Conservation (phyloP, 2,113 vertebrate species). For the Aspidoscelis tigris region DNA sequence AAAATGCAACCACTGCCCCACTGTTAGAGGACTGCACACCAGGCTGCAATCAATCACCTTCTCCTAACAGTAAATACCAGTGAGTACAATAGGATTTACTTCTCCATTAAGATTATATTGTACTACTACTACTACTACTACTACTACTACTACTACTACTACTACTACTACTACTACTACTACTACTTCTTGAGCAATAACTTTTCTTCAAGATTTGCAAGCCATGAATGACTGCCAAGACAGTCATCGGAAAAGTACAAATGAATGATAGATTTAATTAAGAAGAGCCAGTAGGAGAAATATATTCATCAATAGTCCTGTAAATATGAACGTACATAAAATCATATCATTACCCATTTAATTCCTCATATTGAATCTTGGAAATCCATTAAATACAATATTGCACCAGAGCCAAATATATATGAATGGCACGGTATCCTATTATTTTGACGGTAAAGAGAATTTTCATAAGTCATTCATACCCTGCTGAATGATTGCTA, state of each 20-base stretch:
- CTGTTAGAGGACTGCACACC: too few relatives aligned
- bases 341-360: slow-evolving; percentile 44
- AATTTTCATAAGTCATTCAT: slow-evolving; percentile 68
- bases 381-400: slow-evolving; percentile 53
- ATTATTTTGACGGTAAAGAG: slow-evolving; percentile 62
- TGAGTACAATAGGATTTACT: background rate
- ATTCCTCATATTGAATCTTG: slow-evolving; percentile 52
- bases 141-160: too few relatives aligned
- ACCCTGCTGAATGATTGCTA: slow-evolving; percentile 61
- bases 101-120: background rate
- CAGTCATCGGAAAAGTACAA: slow-evolving; percentile 65
- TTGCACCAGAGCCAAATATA: slow-evolving; percentile 46
- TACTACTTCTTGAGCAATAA: background rate
- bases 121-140: background rate
- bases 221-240: slow-evolving; percentile 12
- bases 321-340: slow-evolving; percentile 47
- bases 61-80: background rate
- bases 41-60: background rate
- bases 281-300: slow-evolving; percentile 58
- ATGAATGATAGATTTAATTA: slow-evolving; percentile 65
- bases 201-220: slow-evolving; percentile 5
- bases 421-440: slow-evolving; percentile 37
- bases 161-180: too few relatives aligned
- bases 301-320: slow-evolving; percentile 50
- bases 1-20: too few relatives aligned